Base-by-base conservation (phyloP, 2,113 vertebrate genomes). In the Hippocampus barbouri region DNA sequence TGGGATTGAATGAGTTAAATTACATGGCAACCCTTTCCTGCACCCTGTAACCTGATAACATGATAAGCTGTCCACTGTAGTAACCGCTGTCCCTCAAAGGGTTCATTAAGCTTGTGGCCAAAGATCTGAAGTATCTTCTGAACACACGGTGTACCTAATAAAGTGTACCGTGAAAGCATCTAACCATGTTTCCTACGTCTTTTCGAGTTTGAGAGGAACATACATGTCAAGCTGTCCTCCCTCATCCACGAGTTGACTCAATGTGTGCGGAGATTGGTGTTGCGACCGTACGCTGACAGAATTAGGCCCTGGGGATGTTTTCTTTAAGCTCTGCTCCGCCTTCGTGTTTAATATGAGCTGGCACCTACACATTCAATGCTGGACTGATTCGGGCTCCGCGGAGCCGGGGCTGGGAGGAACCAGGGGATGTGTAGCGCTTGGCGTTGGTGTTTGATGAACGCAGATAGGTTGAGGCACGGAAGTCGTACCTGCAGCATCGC, bases 401-500 rank as follows among this genome's bases (percentile, higher is more conserved):
- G 59, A 23, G 63, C 2, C n/a, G 41, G 69, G 40, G 30, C 21
- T 14, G 14, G 21, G 25, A 53, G 68, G 51, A 34, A n/a, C 43
- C 59, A 8, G 41, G 66, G 57, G 61, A 61, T 62, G 67, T 70
- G 54, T 49, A 5, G 23, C 8, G 72, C 62, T 27, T 51, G 53
- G 71, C 66, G 57, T 54, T 59, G 66, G 15, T 20, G 30, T 63
- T 3, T 63, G 64, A 73, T 69, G 61, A 43, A 30, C 68, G 51
- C 68, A 71, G 79, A 80, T 66, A 72, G 76, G 79, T 73, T 57
- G 51, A 53, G 51, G 62, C 64, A 43, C 51, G 75, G 81, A 72
- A 70, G 62, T 63, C 67, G 61, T 40, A 71, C 72, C 73, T 51
- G 70, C 74, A 87, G 79, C 75, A 73, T 74, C 6, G 59, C 76